Evolutionary conservation across 2,797 vertebrate species (phyloP).

Genomic region (Lacerta viridis): DNA sequence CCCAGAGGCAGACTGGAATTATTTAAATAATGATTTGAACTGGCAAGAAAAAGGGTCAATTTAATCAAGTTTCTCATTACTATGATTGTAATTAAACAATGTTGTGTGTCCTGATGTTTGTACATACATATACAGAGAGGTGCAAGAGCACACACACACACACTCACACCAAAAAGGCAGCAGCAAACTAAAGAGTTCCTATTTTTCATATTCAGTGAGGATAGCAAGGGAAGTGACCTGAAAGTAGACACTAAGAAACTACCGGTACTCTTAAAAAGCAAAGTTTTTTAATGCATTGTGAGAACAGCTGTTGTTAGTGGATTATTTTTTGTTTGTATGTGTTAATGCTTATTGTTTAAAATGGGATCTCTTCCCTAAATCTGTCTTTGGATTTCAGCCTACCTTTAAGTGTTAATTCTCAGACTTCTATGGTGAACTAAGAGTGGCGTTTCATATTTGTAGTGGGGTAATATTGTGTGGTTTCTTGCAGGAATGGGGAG

Average conservation of each 20-base stretch:
- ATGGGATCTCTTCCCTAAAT: background rate
- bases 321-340: background rate
- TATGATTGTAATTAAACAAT: too few species aligned
- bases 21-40: too few species aligned
- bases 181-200: too few species aligned
- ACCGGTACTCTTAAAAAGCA: background rate
- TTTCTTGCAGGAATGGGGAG: slow-evolving; percentile 91
- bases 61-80: too few species aligned
- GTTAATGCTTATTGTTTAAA: background rate
- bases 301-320: background rate
- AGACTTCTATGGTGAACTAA: background rate
- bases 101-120: too few species aligned
- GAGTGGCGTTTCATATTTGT: background rate
- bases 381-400: background rate
- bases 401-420: slow-evolving; percentile 14
- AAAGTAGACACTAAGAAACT: background rate
- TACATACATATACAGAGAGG: too few species aligned
- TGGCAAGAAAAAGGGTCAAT: too few species aligned
- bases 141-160: too few species aligned
- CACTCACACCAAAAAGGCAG: too few species aligned
- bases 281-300: background rate
- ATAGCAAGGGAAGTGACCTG: background rate
- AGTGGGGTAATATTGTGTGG: slow-evolving; percentile 27
- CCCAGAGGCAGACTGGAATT: background rate
- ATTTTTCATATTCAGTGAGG: background rate